Evolutionary conservation across 2,888 invertebrate species (phyloP), one percentile per base, ranked within the genome.

Genomic region (Melikaiella ostensackeni): DNA sequence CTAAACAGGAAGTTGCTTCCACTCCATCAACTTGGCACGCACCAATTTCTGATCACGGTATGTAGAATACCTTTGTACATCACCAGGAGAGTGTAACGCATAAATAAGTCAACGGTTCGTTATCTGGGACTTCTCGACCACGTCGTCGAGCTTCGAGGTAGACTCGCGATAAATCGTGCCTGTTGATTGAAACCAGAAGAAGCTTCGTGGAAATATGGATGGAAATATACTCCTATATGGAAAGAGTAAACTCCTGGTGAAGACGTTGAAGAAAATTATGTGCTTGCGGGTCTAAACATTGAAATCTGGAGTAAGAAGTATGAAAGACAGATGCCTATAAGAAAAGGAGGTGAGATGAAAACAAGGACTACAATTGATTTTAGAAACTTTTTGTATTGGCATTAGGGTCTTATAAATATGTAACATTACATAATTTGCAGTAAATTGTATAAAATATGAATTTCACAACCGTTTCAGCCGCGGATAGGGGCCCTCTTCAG

Each of bases 71-170:
- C 50, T 70, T 70, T 70, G 70, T 50, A 46, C 70, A 70, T 50
- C 70, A 70, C 27, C 30, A 30, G 66, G 16, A 66, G 66, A 42
- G 46, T 70, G 70, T 50, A 70, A 50, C 19, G n/a, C 70, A 50
- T 70, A 70, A 70, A 70, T 70, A 70, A 70, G 50, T 70, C 70
- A 70, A 50, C 27, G 42, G 75, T 27, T 75, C 74, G 79, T 81
- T 82, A 82, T 82, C 81, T 78, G 78, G 77, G 76, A 82, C 74
- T 76, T 81, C 79, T 79, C 82, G 79, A 76, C 24, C 57, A 57
- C 74, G 64, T 63, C 75, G 55, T 61, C 66, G 46, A 21, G 50
- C 35, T 75, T 27, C 61, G 75, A 79, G 74, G 76, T 78, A 77
- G 50, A 50, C 76, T 63, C 57, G 70, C 27, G 75, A 79, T 79